Percentiles rank a stretch among this genome's conserved stretches.
Evolutionary conservation across 2,113 vertebrate genomes (phyloP).

Genomic region (Xiphophorus maculatus): DNA sequence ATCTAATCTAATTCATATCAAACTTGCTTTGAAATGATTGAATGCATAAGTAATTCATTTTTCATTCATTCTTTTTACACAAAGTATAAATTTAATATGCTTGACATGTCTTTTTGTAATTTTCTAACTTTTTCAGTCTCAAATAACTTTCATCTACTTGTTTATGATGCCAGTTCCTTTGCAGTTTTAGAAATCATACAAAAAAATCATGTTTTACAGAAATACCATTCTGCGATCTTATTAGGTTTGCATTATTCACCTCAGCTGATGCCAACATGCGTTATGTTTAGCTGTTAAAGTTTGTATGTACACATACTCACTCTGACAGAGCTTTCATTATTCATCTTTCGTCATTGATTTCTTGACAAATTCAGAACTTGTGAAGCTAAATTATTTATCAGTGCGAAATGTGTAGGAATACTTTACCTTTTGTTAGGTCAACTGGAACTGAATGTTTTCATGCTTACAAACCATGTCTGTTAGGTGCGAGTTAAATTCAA

Average conservation of each 20-base stretch:
- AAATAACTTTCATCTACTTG: neutral
- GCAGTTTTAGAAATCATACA: slow-evolving; percentile 8
- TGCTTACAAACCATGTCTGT: neutral
- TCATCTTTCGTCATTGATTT: slow-evolving; percentile 58
- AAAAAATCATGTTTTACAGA: slow-evolving; percentile 37
- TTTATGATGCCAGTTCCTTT: neutral
- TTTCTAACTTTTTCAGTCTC: neutral
- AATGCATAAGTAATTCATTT: neutral
- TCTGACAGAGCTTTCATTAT: slow-evolving; percentile 44
- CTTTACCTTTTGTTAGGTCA: slow-evolving; percentile 51
- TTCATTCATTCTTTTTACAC: neutral
- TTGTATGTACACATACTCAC: slow-evolving; percentile 2
- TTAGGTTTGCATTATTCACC: slow-evolving; percentile 7
- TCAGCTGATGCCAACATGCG: slow-evolving; percentile 31
- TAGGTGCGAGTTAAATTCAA: neutral
- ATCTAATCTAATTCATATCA: neutral
- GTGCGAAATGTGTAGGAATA: slow-evolving; percentile 35
- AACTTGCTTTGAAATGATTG: neutral
- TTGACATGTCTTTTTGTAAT: slow-evolving; percentile 11
- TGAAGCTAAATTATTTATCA: slow-evolving; percentile 61
- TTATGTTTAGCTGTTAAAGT: slow-evolving; percentile 36
- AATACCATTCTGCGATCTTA: neutral
- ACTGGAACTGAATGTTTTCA: slow-evolving; percentile 19
- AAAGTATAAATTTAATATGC: neutral
- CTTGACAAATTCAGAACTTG: slow-evolving; percentile 52